These are phyloP conservation scores for Callithrix jacchus DNA, from an alignment of 2,113 vertebrate species.

Conservation along the genomic window DNA sequence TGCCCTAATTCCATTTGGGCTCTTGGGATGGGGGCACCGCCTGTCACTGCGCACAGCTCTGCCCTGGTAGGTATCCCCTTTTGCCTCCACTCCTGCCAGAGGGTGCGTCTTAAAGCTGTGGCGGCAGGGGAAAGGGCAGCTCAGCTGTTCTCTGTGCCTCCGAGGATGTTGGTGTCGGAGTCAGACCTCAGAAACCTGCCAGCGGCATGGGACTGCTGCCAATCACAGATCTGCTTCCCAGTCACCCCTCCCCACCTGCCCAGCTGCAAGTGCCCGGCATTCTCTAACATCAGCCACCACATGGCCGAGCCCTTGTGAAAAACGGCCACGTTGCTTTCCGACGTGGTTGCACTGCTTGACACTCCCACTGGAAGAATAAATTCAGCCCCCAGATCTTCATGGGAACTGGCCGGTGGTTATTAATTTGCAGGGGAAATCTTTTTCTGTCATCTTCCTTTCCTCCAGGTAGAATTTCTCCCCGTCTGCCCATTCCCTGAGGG, in stretches of 20 bases:
- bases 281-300: not conserved
- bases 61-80: not conserved
- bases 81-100: not conserved
- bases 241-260: not conserved
- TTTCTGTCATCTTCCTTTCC: too few species aligned
- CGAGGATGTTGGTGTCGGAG: not conserved
- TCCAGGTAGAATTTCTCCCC: not conserved
- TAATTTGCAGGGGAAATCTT: fast-evolving
- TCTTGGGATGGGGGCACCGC: fast-evolving
- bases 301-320: fast-evolving
- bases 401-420: not conserved
- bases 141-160: not conserved
- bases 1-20: not conserved
- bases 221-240: fast-evolving
- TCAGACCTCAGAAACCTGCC: not conserved
- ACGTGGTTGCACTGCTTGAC: fast-evolving
- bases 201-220: not conserved
- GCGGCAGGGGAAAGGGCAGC: not conserved
- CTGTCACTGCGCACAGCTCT: not conserved
- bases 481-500: not conserved
- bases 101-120: not conserved
- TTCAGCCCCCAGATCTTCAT: fast-evolving
- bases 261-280: not conserved
- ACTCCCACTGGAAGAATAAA: too few species aligned
- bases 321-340: not conserved